Evolutionary conservation across 2,797 vertebrate genomes (phyloP), one percentile per base, ranked within the genome.

Genomic region (Apogon talboti): DNA sequence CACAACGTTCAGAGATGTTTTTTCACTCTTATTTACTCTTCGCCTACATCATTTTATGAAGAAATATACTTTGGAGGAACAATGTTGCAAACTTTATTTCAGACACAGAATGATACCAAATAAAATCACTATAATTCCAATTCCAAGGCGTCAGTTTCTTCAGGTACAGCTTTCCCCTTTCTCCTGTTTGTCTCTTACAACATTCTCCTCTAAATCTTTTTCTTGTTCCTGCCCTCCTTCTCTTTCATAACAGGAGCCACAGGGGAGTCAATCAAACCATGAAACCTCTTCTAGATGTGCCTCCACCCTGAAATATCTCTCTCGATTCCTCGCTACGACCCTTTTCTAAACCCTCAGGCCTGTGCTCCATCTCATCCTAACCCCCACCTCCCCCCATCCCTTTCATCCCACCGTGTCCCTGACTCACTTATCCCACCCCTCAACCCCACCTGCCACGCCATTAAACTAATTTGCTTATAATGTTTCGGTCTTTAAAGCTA

Each of bases 51-150:
- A 33, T 33, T 33, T 33, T 7, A 33, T 33, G 30, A 33, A 33
- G 30, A 33, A 33, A 4, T 7, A 33, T 6, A 9, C 8, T 33
- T 33, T 3, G 30, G 30, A 33, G 8, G 42, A 58, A 7, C 45
- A 14, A 42, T 15, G 28, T 58, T 58, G 45, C 19, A 45, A 45
- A 58, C 35, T 12, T 5, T 19, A 45, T 24, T 45, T 45, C 55
- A 46, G 24, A 42, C 45, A 24, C 33, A 46, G 33, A 42, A 58
- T 45, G 18, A 45, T 16, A 24, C 28, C 43, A 49, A 60, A 46
- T 60, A 60, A 40, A 60, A 42, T 58, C 38, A 60, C 45, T 58
- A 58, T 3, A 33, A 33, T 45, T 45, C 19, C 11, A 58, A 21
- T 35, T 58, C 28, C 45, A 42, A 15, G 45, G 45, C 45, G 55